Conservation (phyloP, 2,888 invertebrate species). For the Lycocerus yunnanus region DNA sequence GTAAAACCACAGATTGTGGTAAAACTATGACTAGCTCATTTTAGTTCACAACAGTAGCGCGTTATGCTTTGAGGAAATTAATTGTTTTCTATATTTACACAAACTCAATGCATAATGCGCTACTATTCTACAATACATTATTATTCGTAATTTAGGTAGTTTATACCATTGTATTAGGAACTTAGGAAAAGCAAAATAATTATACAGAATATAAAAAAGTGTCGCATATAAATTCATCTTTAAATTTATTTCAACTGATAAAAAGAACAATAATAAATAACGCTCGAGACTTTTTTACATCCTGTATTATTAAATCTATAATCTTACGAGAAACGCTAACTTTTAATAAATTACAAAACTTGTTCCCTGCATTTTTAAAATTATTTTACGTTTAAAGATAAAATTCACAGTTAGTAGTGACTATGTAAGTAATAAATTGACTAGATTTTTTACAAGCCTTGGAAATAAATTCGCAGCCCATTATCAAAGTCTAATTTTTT, state of each 20-base stretch:
- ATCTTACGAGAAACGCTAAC: conserved; percentile 7
- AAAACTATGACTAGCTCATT: neutral
- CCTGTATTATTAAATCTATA: conserved; percentile 3
- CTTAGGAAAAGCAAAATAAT: conserved; percentile 11
- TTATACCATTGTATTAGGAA: conserved; percentile 12
- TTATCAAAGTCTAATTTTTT: neutral
- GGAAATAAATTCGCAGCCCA: neutral
- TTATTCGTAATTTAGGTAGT: conserved; percentile 5
- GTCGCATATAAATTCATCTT: neutral
- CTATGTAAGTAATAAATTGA: conserved; percentile 20
- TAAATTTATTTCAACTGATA: neutral
- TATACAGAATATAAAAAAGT: neutral
- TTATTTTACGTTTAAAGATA: conserved; percentile 12
- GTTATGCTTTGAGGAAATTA: neutral
- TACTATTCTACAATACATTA: neutral
- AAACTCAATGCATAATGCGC: neutral
- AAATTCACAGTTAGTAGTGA: conserved; percentile 20
- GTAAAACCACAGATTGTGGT: neutral
- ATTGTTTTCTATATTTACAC: neutral
- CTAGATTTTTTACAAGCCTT: conserved; percentile 18
- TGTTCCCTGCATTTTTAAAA: conserved; percentile 24
- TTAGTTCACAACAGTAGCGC: neutral
- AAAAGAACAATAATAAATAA: neutral
- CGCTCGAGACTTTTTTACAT: neutral
- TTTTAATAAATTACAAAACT: conserved; percentile 19